Evolutionary conservation across 1,140 invertebrate species (phyloP), one percentile per base, ranked within the genome.

Genomic region (Panonychus citri): DNA sequence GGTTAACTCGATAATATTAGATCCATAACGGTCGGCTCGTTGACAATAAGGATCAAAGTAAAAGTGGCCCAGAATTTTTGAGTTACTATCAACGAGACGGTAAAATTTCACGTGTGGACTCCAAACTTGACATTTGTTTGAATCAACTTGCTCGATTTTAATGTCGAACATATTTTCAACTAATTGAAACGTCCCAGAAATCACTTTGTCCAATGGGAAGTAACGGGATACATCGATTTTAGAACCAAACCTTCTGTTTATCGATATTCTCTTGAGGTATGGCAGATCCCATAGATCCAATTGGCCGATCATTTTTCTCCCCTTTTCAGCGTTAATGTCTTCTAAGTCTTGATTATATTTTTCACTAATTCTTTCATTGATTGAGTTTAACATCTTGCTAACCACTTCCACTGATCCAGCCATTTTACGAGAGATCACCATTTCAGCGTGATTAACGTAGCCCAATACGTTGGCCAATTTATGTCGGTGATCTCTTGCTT

Each of bases 371-470:
- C 63, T 62, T 8, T 55, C 51, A 34, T 60, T 58, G 4, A 67
- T 37, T 12, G 69, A 77, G 51, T 81, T 72, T n/a, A 93, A 71
- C 59, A 82, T 76, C 49, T 77, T 71, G 54, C 81, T 71, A 1
- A 91, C 77, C 69, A 81, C 83, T 26, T 83, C 76, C n/a, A 88
- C 68, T 60, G 68, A 81, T 34, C 79, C 81, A 3, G 86, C 85
- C 85, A 94, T 91, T 75, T 91, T 93, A 0, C 85, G 90, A 72
- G 85, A 78, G 84, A 94, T 87, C 30, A 82, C 86, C 78, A 93
- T 78, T 30, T 89, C 78, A 0, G 76, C 79, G 70, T 75, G 91
- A 57, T 74, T 79, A 52, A 80, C 71, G 67, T 78, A 94, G 0
- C 87, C 87, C 49, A 93, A 70, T 24, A 81, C 60, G 63, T 78